Evolutionary conservation across 2,797 vertebrate genomes (phyloP), one percentile per base, ranked within the genome.

Genomic region (Platyrinchus mystaceus): DNA sequence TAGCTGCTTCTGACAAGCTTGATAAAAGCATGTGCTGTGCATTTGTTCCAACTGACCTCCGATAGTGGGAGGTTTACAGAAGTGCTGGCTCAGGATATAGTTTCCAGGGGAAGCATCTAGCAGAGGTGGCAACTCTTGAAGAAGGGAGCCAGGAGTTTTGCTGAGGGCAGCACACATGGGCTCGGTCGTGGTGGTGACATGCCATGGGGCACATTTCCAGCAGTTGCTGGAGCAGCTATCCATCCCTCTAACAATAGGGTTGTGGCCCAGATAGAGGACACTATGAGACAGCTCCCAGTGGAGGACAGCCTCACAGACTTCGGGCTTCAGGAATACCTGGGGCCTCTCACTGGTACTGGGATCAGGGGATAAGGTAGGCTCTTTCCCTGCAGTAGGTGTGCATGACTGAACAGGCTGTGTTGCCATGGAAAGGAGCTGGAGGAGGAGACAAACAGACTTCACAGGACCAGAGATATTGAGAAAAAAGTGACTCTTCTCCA

Each of bases 211-310:
- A 66, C 8, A 37, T 34, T 39, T 52, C 12, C 46, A 87, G 41
- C 8, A n/a, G 12, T 3, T 41, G 14, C n/a, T 55, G 36, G 4
- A 67, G 6, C 30, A 58, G 5, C 26, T 63, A 32, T 23, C 60
- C 30, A 32, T 23, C 60, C 30, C 39, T 63, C 21, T 63, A 64
- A 12, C 3, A 32, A 6, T 8, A 36, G 16, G 2, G 6, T 8
- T 21, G 6, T 71, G 9, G 7, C 10, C 41, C 41, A 85, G 50
- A 37, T 6, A n/a, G 34, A 63, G 16, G 10, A 68, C 12, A 12
- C 5, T 39, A 15, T 9, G 27, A 18, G 47, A 10, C 20, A 43
- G 26, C 2, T 8, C 12, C 16, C 30, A 21, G 1, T 2, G 4
- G 28, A 56, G 11, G n/a, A 50, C 9, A 80, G 23, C 5, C 26